Evolutionary conservation across 2,113 vertebrate genomes (phyloP), one percentile per base, ranked within the genome.

Genomic region (Rhinogobius similis): DNA sequence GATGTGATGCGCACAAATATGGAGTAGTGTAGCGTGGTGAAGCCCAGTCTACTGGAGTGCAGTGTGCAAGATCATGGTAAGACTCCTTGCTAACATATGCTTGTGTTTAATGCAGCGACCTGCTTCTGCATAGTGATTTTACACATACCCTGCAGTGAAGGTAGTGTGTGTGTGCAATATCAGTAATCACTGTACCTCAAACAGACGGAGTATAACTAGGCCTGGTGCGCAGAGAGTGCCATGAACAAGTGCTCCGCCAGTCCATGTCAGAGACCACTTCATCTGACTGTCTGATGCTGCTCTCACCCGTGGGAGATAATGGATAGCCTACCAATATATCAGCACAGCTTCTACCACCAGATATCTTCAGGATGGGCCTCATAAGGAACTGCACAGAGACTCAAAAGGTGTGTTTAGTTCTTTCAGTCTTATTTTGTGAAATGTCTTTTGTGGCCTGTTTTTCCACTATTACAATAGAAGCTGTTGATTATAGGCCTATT

Each of bases 181-280:
- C 87, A 90, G 87, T 92, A 91, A 92, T 93, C 92, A 92, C 81
- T 91, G 90, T 92, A 91, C 91, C 90, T 90, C 90, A 92, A 90
- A 91, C 90, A 78, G 86, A 70, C 82, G 69, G 91, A 89, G 83
- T 93, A 93, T 93, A 93, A 90, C 91, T 93, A 93, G 85, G 87
- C 84, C 88, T 86, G 85, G 88, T 87, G 76, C 75, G 80, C 74
- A 63, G 84, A 79, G 76, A 84, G 76, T 69, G 78, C 67, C 83
- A 72, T 75, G 88, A 81, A 90, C 71, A 77, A 80, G 74, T 72
- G 84, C 75, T 79, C 70, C 78, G 83, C 83, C 89, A 89, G 82
- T 75, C 90, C 87, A 65, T 89, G 81, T 72, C 79, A 61, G 58
- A 10, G 84, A 83, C 76, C 86, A 83, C 91, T 84, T 41, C 52